A percentile compares a stretch with the other conserved stretches of the same genome.
Evolutionary conservation across 1,140 invertebrate genomes (phyloP).

Genomic region (Ditylenchus dipsaci): DNA sequence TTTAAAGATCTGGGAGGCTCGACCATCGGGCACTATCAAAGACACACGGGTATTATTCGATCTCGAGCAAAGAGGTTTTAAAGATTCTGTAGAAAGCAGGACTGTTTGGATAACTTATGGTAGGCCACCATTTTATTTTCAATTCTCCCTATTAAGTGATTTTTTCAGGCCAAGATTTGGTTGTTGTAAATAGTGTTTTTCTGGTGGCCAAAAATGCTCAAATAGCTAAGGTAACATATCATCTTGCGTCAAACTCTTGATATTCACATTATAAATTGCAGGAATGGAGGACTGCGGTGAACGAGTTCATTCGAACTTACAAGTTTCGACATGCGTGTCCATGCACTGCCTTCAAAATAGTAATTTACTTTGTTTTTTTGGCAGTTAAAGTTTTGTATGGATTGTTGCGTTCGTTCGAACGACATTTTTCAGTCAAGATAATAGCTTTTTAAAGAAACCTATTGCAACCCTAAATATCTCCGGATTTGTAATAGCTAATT

Average conservation of each 20-base stretch:
- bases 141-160: slow-evolving; percentile 63
- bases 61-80: slow-evolving; percentile 65
- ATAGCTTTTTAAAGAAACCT: too few relatives aligned
- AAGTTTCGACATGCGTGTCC: slow-evolving; percentile 85
- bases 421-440: too few relatives aligned
- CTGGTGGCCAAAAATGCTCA: slow-evolving; percentile 85
- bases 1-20: slow-evolving; percentile 50
- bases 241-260: background rate
- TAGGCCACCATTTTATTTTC: background rate
- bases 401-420: too few relatives aligned
- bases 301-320: slow-evolving; percentile 87
- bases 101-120: slow-evolving; percentile 93
- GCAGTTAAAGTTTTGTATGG: too few relatives aligned
- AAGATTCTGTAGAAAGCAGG: slow-evolving; percentile 79
- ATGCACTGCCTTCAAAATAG: slow-evolving; percentile 94
- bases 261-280: slow-evolving; percentile 59
- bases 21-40: slow-evolving; percentile 61
- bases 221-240: slow-evolving; percentile 65
- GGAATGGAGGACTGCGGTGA: slow-evolving; percentile 84
- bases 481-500: too few relatives aligned
- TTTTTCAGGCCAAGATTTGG: slow-evolving; percentile 80
- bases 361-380: slow-evolving; percentile 68
- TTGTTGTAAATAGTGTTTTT: slow-evolving; percentile 96
- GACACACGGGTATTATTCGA: slow-evolving; percentile 78
- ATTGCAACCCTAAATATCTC: too few relatives aligned